phyloP scores from a whole-genome alignment of 1,140 invertebrate species.

The Drosophila simulans region DNA sequence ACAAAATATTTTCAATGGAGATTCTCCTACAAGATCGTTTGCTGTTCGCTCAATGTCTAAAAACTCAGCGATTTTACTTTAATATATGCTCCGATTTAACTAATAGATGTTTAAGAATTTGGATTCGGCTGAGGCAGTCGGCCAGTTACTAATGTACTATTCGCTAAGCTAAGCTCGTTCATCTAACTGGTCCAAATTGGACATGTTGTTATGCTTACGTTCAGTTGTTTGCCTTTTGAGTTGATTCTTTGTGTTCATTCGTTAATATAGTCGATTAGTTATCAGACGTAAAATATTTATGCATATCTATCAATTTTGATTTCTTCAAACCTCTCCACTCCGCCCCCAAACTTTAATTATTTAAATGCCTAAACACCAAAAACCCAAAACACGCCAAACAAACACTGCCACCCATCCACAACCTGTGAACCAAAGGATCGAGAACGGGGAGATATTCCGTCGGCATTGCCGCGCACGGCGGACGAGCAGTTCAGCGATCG shows the following conservation, averaged over 20 bases:
- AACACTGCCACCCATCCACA: slow-evolving; percentile 8
- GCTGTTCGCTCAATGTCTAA: neutral
- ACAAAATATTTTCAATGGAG: neutral
- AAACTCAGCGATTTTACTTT: neutral
- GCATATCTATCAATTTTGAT: slow-evolving; percentile 65
- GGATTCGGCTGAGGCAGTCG: neutral
- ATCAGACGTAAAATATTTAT: slow-evolving; percentile 39
- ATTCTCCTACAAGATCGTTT: neutral
- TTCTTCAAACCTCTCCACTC: slow-evolving; percentile 52
- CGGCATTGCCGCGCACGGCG: slow-evolving; percentile 86
- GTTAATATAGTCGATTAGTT: slow-evolving; percentile 16
- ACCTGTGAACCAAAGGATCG: slow-evolving; percentile 86
- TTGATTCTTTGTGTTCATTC: slow-evolving; percentile 40
- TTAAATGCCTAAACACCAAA: slow-evolving; percentile 31
- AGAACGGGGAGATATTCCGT: slow-evolving; percentile 86
- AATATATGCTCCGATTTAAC: neutral
- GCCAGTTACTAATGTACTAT: slow-evolving; percentile 11
- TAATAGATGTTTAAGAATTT: neutral
- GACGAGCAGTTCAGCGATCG: slow-evolving; percentile 90
- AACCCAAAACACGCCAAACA: slow-evolving; percentile 16
- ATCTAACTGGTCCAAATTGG: slow-evolving; percentile 44
- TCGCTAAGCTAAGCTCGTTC: slow-evolving; percentile 42
- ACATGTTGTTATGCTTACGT: slow-evolving; percentile 22
- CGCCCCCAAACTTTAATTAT: slow-evolving; percentile 17
- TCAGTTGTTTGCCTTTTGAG: slow-evolving; percentile 50